Conservation (phyloP, 2,113 vertebrate genomes). For the Poeciliopsis retropinna region DNA sequence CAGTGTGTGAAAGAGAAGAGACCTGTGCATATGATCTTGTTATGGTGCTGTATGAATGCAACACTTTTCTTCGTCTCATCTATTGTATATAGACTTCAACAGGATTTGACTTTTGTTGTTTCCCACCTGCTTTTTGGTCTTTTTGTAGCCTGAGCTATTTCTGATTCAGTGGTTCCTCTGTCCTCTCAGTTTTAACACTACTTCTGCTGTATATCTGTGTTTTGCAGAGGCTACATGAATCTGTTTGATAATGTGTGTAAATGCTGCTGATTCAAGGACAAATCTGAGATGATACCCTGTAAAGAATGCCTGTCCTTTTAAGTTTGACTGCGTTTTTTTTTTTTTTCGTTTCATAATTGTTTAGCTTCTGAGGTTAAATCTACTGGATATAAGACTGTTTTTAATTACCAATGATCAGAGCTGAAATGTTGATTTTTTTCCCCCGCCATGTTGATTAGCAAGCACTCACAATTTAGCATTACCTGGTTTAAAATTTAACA, state of each 20-base stretch:
- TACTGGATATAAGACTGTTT: slow-evolving; percentile 4
- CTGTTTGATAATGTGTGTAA: slow-evolving; percentile 74
- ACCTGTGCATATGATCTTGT: slow-evolving; percentile 40
- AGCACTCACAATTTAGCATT: slow-evolving; percentile 19
- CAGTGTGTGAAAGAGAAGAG: slow-evolving; percentile 47
- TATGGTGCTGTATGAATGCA: slow-evolving; percentile 52
- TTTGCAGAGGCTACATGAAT: slow-evolving; percentile 65
- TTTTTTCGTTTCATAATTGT: slow-evolving; percentile 13
- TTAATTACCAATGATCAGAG: not conserved
- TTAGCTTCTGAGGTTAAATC: slow-evolving; percentile 27
- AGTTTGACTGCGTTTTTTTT: slow-evolving; percentile 22
- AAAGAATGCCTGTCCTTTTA: slow-evolving; percentile 54
- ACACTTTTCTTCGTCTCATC: slow-evolving; percentile 52
- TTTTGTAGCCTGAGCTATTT: slow-evolving; percentile 46
- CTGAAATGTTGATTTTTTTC: not conserved
- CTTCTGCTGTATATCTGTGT: slow-evolving; percentile 56
- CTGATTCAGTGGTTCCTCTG: slow-evolving; percentile 56
- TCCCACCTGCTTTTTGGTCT: slow-evolving; percentile 41
- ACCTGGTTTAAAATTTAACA: slow-evolving; percentile 6
- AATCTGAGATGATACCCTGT: slow-evolving; percentile 62
- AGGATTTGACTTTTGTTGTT: slow-evolving; percentile 42
- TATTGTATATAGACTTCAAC: slow-evolving; percentile 69
- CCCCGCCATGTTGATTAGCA: slow-evolving; percentile 21
- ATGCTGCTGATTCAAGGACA: slow-evolving; percentile 75
- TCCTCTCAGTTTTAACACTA: slow-evolving; percentile 56